Evolutionary conservation across 2,113 vertebrate species (phyloP).

Genomic region (Todiramphus saurophagus): DNA sequence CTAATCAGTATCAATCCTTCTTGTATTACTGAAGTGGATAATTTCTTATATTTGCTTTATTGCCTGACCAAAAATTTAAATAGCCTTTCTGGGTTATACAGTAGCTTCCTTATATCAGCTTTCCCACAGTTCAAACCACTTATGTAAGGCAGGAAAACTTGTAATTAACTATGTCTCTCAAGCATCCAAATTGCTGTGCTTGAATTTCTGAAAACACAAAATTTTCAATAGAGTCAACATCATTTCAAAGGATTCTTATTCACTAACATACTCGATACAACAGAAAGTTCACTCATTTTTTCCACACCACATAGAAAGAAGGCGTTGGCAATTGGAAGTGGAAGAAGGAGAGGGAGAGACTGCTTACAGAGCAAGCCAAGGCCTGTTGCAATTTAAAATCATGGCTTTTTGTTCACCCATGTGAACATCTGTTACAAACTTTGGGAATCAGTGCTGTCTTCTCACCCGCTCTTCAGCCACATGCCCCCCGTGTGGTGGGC

Average conservation of each 20-base stretch:
- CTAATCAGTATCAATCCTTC: background rate
- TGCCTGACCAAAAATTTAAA: background rate
- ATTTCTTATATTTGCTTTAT: background rate
- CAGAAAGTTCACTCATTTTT: background rate
- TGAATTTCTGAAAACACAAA: background rate
- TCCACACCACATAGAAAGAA: background rate
- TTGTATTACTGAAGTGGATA: background rate
- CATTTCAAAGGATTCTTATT: background rate
- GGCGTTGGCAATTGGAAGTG: background rate
- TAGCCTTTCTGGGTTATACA: background rate
- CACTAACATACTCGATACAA: background rate
- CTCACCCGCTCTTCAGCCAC: too few relatives aligned
- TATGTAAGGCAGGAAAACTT: background rate
- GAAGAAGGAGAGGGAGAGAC: background rate
- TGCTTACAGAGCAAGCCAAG: background rate
- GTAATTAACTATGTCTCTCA: background rate
- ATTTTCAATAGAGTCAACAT: background rate
- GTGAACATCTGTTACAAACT: accelerated
- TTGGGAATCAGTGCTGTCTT: background rate
- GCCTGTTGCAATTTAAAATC: background rate
- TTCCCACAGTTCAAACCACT: background rate
- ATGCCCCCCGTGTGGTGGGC: accelerated
- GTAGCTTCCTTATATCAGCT: background rate
- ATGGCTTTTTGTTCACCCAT: background rate
- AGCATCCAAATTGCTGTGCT: background rate